Base-by-base conservation (phyloP, 2,797 vertebrate genomes). In the Lithobates sylvaticus region DNA sequence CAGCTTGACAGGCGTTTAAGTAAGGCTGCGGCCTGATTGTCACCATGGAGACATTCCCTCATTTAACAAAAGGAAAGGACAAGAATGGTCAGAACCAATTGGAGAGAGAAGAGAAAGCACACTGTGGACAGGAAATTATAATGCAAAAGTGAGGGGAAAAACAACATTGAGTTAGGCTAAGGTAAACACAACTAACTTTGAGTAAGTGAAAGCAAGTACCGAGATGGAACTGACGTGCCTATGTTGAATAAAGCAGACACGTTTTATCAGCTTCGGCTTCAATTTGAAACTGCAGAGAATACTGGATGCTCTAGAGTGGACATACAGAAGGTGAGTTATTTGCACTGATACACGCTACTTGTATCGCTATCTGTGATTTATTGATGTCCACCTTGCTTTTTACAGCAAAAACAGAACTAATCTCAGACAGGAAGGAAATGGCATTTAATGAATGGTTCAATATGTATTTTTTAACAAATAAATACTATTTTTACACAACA, bases 31-130 rank as follows among this genome's bases (percentile, higher is more conserved):
- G 72, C 87, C 89, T 89, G 82, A 29, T 9, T 29, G 89, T 95
- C 89, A 89, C 91, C 92, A 93, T 93, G 91, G 94, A 88, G 89
- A 94, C 88, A 79, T 86, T 88, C 89, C 87, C 88, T 91, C 91
- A 93, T 89, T 90, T 88, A 88, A 91, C 86, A 32, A 70, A 80
- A 82, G 54, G 50, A 84, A 78, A 76, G 78, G 79, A 75, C 54
- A 27, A 71, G 1, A 6, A 61, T 34, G 73, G 87, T 61, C 76
- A 84, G 86, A 89, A 84, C 67, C 78, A 90, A 91, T 88, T 86
- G 80, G 65, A 85, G 32, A 71, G 69, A 76, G 67, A 42, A 64
- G 72, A 81, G 47, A 76, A 34, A 72, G 65, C 78, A 69, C 65
- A 36, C 78, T 70, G 71, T 18, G 73, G 69, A 75, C 8, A 36